Evolutionary conservation across 2,888 invertebrate species (phyloP), one percentile per base, ranked within the genome.

Genomic region (Eristalis intricaria): DNA sequence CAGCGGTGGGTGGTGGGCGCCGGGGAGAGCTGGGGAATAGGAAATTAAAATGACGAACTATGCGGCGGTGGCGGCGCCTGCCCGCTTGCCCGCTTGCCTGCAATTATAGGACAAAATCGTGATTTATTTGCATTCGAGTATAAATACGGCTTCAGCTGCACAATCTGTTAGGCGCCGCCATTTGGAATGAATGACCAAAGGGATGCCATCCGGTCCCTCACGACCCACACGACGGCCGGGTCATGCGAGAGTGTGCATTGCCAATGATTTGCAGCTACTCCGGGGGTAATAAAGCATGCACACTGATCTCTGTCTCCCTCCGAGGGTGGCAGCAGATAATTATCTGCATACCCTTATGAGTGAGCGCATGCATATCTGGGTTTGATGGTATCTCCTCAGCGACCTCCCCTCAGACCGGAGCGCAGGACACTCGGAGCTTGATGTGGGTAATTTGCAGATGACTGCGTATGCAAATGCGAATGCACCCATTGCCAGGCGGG

Each of bases 211-310:
- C 38, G 32, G 61, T 74, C 71, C 75, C 71, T 75, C 71, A n/a
- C n/a, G 66, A 71, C 43, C 40, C 32, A 8, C 64, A 2, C 19
- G 38, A 5, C 5, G 56, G 35, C 40, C 40, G 58, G 85, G 77
- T 77, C 77, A 77, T 74, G 50, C 50, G 50, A 50, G 43, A n/a
- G 43, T 50, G 70, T 82, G 77, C 85, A 83, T 78, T 71, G 76
- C 78, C 78, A 82, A 65, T 70, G 69, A 58, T 73, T 70, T 69
- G 61, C 64, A 71, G 71, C 61, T 69, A 71, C 73, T 77, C 69
- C 64, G 73, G 65, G 83, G 70, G 86, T 82, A 86, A 86, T 86
- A 86, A 86, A 83, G 78, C 86, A 86, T 83, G 38, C 83, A 83
- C 19, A 65, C 26, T 78, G 74, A 81, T 80, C 77, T 74, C 74